Base-by-base conservation (phyloP, 2,113 vertebrate genomes). In the Abramis brama region DNA sequence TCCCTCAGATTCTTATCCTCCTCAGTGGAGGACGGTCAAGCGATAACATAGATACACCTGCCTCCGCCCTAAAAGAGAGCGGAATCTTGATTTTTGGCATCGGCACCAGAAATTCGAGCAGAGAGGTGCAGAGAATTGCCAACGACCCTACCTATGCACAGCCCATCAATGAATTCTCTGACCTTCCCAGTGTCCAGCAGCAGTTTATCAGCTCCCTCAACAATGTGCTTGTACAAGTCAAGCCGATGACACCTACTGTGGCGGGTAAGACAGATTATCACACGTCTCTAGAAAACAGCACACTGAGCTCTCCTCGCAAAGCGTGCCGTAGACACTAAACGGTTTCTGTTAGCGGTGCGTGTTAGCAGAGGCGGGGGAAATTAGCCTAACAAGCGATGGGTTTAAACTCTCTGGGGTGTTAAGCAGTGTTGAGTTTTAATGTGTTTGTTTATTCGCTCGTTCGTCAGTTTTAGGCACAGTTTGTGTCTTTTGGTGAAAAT, bases 41-140 rank as follows among this genome's bases (percentile, higher is more conserved):
- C n/a, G n/a, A n/a, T n/a, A n/a, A n/a, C n/a, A n/a, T n/a, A n/a
- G n/a, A n/a, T n/a, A n/a, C n/a, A n/a, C n/a, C n/a, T n/a, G n/a
- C n/a, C n/a, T n/a, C n/a, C n/a, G n/a, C n/a, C n/a, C n/a, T n/a
- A n/a, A n/a, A n/a, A n/a, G n/a, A n/a, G n/a, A n/a, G n/a, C n/a
- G n/a, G n/a, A n/a, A n/a, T n/a, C n/a, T n/a, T n/a, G n/a, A n/a
- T n/a, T n/a, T n/a, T n/a, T n/a, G n/a, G n/a, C n/a, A n/a, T n/a
- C n/a, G n/a, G n/a, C n/a, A n/a, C n/a, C n/a, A n/a, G n/a, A n/a
- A n/a, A n/a, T n/a, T n/a, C n/a, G n/a, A n/a, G n/a, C n/a, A n/a
- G n/a, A n/a, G n/a, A n/a, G n/a, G 50, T 52, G 50, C 50, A 87
- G 25, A 66, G 4, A 84, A 87, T 94, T 90, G 90, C 50, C 15